These are phyloP conservation scores for Psittacula cyanocephala DNA, from an alignment of 2,113 vertebrate species.

Conservation along the genomic window DNA sequence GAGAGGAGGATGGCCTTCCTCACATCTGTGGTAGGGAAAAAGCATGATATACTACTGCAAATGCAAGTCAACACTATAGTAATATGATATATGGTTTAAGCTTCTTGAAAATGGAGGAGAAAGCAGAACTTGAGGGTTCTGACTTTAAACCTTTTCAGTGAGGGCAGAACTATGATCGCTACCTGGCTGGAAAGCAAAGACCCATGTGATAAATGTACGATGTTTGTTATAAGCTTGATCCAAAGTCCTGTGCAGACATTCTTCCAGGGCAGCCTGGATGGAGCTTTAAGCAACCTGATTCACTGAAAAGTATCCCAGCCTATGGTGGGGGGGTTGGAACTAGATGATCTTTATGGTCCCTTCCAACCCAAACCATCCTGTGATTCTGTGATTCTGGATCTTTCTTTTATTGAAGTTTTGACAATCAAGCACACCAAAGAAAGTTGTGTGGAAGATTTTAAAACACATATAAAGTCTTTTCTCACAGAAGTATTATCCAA, in stretches of 20 bases:
- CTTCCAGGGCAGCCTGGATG: neutral
- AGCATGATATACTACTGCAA: rapidly evolving
- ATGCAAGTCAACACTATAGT: neutral
- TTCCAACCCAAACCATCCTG: neutral
- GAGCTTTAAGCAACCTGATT: neutral
- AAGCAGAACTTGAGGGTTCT: neutral
- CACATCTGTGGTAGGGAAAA: neutral
- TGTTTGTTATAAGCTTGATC: neutral
- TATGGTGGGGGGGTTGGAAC: neutral
- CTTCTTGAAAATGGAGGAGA: neutral
- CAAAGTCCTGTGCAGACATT: neutral
- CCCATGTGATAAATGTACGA: neutral
- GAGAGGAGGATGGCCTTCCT: neutral
- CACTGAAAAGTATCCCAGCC: neutral
- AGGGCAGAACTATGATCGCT: neutral
- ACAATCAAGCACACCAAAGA: neutral
- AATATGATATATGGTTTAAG: neutral
- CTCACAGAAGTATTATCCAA: neutral
- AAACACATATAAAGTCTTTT: neutral
- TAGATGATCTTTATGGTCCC: neutral
- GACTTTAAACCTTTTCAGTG: neutral
- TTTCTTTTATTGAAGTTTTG: neutral
- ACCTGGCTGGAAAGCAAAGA: neutral
- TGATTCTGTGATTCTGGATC: neutral
- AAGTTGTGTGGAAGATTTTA: neutral